Percentiles rank a stretch among this genome's conserved stretches.
phyloP scores from a whole-genome alignment of 2,888 invertebrate genomes.

The Tenthredo mesomela region DNA sequence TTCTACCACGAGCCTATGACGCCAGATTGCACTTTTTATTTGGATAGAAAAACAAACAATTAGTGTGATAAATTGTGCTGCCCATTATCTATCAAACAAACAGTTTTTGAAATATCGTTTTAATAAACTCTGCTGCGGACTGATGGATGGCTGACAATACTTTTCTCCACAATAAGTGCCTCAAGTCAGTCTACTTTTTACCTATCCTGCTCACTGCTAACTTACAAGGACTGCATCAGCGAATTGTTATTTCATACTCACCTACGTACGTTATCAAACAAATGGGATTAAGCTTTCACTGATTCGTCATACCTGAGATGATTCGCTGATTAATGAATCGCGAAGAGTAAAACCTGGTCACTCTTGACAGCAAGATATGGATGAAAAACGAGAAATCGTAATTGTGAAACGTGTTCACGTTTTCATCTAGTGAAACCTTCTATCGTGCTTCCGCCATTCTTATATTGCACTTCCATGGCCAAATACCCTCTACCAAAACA shows the following conservation, averaged over 20 bases:
- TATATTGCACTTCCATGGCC: not conserved
- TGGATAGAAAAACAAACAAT: too few relatives aligned
- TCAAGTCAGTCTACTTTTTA: not conserved
- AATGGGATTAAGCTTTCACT: not conserved
- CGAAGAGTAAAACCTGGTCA: not conserved
- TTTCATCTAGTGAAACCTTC: not conserved
- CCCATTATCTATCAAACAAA: not conserved
- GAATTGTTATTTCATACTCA: not conserved
- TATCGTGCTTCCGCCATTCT: not conserved
- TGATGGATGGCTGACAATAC: not conserved
- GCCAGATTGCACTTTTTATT: not conserved
- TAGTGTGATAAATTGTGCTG: not conserved
- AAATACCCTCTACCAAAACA: not conserved
- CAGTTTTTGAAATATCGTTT: not conserved
- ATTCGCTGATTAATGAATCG: too few relatives aligned
- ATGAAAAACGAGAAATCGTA: not conserved
- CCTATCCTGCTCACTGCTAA: not conserved
- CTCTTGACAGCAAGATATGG: not conserved
- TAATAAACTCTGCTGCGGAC: not conserved
- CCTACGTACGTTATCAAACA: not conserved
- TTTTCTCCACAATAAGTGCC: not conserved
- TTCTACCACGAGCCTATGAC: not conserved
- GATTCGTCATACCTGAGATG: not conserved
- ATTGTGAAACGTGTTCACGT: not conserved
- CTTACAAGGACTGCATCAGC: not conserved